Base-by-base conservation (phyloP, 2,113 vertebrate genomes). In the Oostethus manadensis region DNA sequence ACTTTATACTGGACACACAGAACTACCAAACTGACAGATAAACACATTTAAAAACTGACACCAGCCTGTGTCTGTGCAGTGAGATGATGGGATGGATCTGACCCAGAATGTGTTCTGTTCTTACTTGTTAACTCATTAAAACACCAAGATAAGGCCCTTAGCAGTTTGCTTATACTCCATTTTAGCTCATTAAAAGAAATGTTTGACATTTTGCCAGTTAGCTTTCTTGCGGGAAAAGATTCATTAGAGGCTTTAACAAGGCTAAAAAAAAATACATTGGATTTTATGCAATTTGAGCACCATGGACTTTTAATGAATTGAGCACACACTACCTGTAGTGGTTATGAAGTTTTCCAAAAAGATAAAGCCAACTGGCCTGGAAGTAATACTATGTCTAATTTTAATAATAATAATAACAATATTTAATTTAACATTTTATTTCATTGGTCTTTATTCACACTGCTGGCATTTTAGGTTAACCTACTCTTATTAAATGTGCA, bases 41-140 rank as follows among this genome's bases (percentile, higher is more conserved):
- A 45, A 81, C 70, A 70, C 75, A 67, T 56, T 51, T 70, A 54
- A 64, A 79, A 72, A 69, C 60, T 62, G 64, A 73, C 53, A 70
- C 66, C 61, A 59, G 29, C 66, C 49, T 58, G 40, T 68, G 64
- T 49, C 21, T 51, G 58, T 29, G 58, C 43, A 44, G 57, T 62
- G 59, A 70, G 46, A 68, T 44, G 64, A 63, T 20, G 48, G 21
- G 62, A 77, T 77, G 71, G 65, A 51, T 68, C 55, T 63, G 54
- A 57, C 17, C 29, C 16, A 7, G 10, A 38, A 62, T 56, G 55
- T 58, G 62, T 1, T 49, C 64, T 35, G 26, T 10, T n/a, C n/a
- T 15, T 20, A 35, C 29, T 45, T 43, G 56, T 50, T 51, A 38
- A 56, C 18, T 58, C 33, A 65, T 21, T 47, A 46, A 64, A 55